Evolutionary conservation across 2,888 invertebrate species (phyloP).

Genomic region (Anoncus sp.): DNA sequence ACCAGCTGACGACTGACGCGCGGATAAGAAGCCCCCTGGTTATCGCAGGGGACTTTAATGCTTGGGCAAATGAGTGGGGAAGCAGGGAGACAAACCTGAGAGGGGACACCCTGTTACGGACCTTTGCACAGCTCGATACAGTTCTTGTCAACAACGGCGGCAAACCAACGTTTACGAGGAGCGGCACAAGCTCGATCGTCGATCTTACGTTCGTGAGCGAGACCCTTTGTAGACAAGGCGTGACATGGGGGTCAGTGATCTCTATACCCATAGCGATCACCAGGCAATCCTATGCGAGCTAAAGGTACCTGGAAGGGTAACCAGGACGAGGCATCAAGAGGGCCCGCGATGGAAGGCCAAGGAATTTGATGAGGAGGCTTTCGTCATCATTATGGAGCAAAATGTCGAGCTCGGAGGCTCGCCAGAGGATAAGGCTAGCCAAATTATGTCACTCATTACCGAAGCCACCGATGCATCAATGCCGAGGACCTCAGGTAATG

Average conservation of each 20-base stretch:
- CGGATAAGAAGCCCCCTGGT: conserved; percentile 44
- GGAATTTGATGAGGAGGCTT: conserved; percentile 11
- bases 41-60: conserved; percentile 64
- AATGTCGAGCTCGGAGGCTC: background rate
- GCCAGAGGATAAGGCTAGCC: conserved; percentile 7
- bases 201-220: conserved; percentile 69
- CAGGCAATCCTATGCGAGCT: conserved; percentile 13
- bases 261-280: conserved; percentile 51
- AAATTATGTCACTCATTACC: conserved; percentile 36
- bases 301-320: too few relatives aligned
- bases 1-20: conserved; percentile 41
- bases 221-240: conserved; percentile 30
- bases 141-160: conserved; percentile 61
- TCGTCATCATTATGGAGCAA: background rate
- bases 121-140: too few relatives aligned
- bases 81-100: conserved; percentile 56
- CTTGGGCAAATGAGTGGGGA: conserved; percentile 63
- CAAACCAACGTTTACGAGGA: conserved; percentile 60
- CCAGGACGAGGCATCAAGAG: conserved; percentile 19
- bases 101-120: conserved; percentile 53
- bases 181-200: conserved; percentile 63
- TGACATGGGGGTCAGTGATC: conserved; percentile 42
- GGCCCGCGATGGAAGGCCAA: conserved; percentile 16
- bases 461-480: conserved; percentile 55
- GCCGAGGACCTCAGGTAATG: conserved; percentile 30